Conservation (phyloP, 2,888 invertebrate species). For the Metacarcinus magister region DNA sequence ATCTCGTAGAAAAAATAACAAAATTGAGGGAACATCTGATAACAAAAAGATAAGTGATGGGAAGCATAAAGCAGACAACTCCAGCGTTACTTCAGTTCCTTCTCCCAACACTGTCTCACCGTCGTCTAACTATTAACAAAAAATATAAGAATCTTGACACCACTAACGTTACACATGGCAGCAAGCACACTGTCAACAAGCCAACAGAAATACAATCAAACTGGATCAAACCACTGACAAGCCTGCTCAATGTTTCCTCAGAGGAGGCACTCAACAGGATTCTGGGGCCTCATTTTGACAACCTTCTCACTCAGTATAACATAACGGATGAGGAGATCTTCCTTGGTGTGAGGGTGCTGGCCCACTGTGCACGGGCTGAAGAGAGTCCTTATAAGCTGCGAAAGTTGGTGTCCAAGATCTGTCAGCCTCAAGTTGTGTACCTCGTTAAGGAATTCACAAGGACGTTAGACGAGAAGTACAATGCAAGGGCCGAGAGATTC, state of each 20-base stretch:
- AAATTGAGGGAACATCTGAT: background rate
- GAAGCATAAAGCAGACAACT: background rate
- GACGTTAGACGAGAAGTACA: constrained; percentile 60
- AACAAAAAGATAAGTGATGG: background rate
- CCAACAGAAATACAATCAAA: background rate
- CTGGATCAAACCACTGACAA: constrained; percentile 59
- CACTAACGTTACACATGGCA: background rate
- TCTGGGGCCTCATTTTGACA: constrained; percentile 62
- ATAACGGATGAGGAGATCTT: constrained; percentile 74
- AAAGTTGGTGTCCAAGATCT: constrained; percentile 61
- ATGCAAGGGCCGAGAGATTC: constrained; percentile 71
- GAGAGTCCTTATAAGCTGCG: background rate
- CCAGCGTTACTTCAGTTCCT: background rate
- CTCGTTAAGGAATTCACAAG: constrained; percentile 69
- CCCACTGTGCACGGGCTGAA: constrained; percentile 65
- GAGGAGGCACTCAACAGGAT: constrained; percentile 68
- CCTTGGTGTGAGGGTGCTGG: constrained; percentile 68
- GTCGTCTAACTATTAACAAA: background rate
- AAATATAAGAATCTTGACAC: background rate
- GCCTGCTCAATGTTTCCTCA: constrained; percentile 47
- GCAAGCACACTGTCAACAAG: background rate
- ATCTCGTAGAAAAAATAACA: background rate
- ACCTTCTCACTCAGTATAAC: constrained; percentile 60
- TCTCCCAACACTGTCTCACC: background rate
- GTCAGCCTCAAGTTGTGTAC: constrained; percentile 66